Base-by-base conservation (phyloP, 2,113 vertebrate genomes). In the Apteryx mantelli region DNA sequence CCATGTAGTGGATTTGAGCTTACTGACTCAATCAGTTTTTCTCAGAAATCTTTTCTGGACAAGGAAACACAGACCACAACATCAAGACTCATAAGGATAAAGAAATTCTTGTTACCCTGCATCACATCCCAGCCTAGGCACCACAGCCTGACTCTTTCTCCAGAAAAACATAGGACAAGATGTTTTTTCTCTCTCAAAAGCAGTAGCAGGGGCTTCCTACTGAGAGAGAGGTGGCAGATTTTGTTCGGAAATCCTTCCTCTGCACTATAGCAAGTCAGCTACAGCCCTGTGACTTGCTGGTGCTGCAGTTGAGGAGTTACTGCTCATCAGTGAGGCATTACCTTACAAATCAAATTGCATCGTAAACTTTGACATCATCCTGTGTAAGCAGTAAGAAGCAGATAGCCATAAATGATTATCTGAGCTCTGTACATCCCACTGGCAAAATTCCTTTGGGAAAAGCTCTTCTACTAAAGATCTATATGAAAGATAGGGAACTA, bases 241-340 rank as follows among this genome's bases (percentile, higher is more conserved):
- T 91, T 77, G 58, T 83, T 9, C 74, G 68, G 50, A 96, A 93
- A 78, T 42, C 34, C 46, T 56, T 75, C 88, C 46, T 75, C 68
- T 90, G 69, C 56, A 18, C 13, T 2, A 1, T 77, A 69, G 34
- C 19, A 38, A 44, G 16, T 36, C 0, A 0, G 60, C 64, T 86
- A 75, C 73, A 94, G 38, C 32, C 28, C 42, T 76, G 58, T 42
- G 82, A 65, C 13, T 28, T 83, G 9, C 24, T 34, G 46, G 46
- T 2, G 2, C 40, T 48, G 38, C 46, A 56, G 75, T 34, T 40
- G 50, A 86, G 24, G 34, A 68, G 79, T 18, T 55, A 64, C 36
- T 68, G 28, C 25, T 74, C 76, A 15, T 66, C 63, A 70, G 36
- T 0, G 0, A 85, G 63, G 53, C 44, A 14, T 48, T 60, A 66